Evolutionary conservation across 2,797 vertebrate genomes (phyloP).

Genomic region (Menidia menidia): DNA sequence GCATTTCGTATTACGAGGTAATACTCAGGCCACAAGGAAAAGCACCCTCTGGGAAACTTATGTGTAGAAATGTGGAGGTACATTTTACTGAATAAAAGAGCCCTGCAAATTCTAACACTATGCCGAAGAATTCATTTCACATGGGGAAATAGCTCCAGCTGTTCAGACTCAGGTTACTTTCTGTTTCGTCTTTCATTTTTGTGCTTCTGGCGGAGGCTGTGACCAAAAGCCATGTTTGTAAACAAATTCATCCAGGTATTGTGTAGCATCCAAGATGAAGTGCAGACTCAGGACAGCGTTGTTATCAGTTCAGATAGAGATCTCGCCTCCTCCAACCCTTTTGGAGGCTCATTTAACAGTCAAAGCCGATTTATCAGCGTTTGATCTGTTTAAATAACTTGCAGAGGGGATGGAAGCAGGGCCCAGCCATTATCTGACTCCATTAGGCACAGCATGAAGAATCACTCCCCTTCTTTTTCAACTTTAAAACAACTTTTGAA

Average conservation of each 20-base stretch:
- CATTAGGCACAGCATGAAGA: conserved; percentile 46
- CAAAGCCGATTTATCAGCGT: conserved; percentile 67
- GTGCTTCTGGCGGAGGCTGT: background rate
- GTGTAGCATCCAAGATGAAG: conserved; percentile 28
- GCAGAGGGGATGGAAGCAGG: conserved; percentile 56
- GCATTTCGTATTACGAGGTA: conserved; percentile 48
- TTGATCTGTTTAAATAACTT: conserved; percentile 76
- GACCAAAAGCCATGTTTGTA: conserved; percentile 15
- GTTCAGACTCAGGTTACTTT: background rate
- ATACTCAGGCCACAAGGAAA: conserved; percentile 40
- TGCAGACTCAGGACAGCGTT: conserved; percentile 18
- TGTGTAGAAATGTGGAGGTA: conserved; percentile 16
- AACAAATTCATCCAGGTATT: conserved; percentile 22
- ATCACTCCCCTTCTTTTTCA: conserved; percentile 41
- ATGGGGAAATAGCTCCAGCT: background rate
- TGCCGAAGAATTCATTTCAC: background rate
- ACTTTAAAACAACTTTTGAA: conserved; percentile 39
- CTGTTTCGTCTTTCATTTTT: background rate
- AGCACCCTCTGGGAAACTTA: conserved; percentile 23
- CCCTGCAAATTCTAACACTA: background rate
- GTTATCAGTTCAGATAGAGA: conserved; percentile 51
- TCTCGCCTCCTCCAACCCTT: conserved; percentile 53
- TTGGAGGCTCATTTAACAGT: conserved; percentile 67
- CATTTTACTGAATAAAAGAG: conserved; percentile 16
- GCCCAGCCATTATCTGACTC: conserved; percentile 60